Evolutionary conservation across 2,797 vertebrate genomes (phyloP).

Genomic region (Micromesistius poutassou): DNA sequence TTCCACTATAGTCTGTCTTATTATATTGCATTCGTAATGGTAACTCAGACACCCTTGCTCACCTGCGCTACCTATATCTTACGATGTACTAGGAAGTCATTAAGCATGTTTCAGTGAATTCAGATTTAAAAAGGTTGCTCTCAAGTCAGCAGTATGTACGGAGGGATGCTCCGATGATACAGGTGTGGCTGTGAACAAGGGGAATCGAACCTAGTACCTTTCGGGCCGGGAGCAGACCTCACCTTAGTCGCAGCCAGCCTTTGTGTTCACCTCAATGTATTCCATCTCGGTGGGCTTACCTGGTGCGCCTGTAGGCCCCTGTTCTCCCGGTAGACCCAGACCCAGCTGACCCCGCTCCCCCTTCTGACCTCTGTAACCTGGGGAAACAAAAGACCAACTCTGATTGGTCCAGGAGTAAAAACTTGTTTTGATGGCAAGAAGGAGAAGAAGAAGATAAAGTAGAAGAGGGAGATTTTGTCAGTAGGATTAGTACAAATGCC

Average conservation of each 20-base stretch:
- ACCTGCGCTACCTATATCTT: no score
- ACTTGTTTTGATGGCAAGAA: not conserved
- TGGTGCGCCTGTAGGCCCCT: slow-evolving; percentile 82
- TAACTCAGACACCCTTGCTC: no score
- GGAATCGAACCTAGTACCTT: not conserved
- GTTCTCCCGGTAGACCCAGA: slow-evolving; percentile 85
- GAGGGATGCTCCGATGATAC: not conserved
- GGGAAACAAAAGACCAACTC: slow-evolving; percentile 51
- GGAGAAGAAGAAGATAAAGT: not conserved
- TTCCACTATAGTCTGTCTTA: no score
- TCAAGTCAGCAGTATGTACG: no score
- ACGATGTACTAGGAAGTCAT: no score
- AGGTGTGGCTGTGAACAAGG: not conserved
- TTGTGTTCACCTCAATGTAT: no score
- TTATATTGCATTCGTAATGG: no score
- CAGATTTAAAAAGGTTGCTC: no score
- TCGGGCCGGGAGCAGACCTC: not conserved
- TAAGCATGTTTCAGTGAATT: no score
- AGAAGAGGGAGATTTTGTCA: slow-evolving; percentile 15
- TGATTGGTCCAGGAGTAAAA: not conserved
- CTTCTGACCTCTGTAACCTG: slow-evolving; percentile 97
- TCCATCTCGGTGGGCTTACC: slow-evolving; percentile 69
- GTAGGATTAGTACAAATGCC: slow-evolving; percentile 51
- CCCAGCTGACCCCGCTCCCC: slow-evolving; percentile 96
- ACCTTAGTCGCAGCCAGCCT: not conserved